Conservation (phyloP, 1,140 invertebrate species). For the Drosophila cardini region DNA sequence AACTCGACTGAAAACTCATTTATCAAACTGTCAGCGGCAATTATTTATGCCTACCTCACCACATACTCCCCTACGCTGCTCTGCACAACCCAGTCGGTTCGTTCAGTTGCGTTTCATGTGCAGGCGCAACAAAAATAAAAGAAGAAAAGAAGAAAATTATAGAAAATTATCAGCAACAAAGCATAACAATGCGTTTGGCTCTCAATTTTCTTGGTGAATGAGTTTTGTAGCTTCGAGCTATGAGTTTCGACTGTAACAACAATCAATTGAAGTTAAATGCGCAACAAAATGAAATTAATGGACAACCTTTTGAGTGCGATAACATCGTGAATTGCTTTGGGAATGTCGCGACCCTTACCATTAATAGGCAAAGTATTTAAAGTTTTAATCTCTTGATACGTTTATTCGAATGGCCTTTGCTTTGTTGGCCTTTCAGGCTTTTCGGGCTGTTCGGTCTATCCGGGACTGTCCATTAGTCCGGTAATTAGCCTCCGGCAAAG, state of each 20-base stretch:
- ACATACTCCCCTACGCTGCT: not conserved
- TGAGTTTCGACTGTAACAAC: constrained; percentile 47
- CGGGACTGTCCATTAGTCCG: constrained; percentile 33
- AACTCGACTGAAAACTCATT: constrained; percentile 75
- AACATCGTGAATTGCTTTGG: constrained; percentile 15
- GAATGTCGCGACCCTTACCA: constrained; percentile 5
- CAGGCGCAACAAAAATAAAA: constrained; percentile 29
- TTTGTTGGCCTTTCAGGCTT: constrained; percentile 26
- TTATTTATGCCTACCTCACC: constrained; percentile 63
- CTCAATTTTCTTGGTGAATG: constrained; percentile 18
- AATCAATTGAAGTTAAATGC: constrained; percentile 55
- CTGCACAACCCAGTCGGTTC: not conserved
- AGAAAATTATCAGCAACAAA: constrained; percentile 61
- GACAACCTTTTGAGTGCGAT: constrained; percentile 41
- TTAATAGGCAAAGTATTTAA: constrained; percentile 63
- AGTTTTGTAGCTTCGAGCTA: constrained; percentile 7
- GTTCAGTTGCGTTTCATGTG: constrained; percentile 29
- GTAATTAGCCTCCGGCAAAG: constrained; percentile 52
- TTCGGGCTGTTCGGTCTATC: not conserved
- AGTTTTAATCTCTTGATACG: constrained; percentile 65
- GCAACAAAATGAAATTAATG: constrained; percentile 67
- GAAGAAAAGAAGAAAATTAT: constrained; percentile 35
- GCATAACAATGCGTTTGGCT: constrained; percentile 18
- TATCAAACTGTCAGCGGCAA: constrained; percentile 78
- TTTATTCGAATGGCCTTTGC: constrained; percentile 47